These are phyloP conservation scores for Takifugu bimaculatus DNA, from an alignment of 2,113 vertebrate genomes.

Conservation along the genomic window DNA sequence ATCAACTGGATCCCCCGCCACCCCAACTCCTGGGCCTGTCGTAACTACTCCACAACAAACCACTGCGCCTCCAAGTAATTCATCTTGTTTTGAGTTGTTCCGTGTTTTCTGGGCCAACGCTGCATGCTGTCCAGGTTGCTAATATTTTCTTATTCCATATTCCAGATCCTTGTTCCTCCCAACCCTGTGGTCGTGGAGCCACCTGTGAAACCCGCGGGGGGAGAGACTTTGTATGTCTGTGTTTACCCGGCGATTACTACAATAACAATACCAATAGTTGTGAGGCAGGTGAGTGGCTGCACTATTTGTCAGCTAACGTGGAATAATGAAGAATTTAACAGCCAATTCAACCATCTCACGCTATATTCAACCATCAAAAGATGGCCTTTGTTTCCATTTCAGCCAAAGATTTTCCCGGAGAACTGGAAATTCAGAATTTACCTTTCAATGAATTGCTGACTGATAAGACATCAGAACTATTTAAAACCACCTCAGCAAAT, in stretches of 20 bases:
- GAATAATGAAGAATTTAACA: neutral
- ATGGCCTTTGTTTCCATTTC: slow-evolving; percentile 15
- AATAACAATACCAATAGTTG: accelerated
- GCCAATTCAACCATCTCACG: neutral
- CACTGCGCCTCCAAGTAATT: slow-evolving; percentile 6
- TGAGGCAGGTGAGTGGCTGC: slow-evolving; percentile 26
- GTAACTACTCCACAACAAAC: neutral
- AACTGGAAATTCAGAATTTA: accelerated
- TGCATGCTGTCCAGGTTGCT: too few relatives aligned
- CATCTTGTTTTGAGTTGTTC: too few relatives aligned
- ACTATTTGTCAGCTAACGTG: neutral
- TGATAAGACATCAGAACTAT: accelerated
- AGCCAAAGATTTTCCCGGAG: slow-evolving; percentile 61
- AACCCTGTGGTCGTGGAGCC: slow-evolving; percentile 41
- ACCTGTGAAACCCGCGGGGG: slow-evolving; percentile 38
- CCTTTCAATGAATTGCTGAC: accelerated
- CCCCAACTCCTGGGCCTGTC: accelerated
- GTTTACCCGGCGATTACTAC: slow-evolving; percentile 45
- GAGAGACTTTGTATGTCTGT: slow-evolving; percentile 32
- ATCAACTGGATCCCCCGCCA: accelerated
- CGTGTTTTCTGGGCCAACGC: too few relatives aligned
- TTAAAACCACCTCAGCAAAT: accelerated
- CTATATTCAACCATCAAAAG: neutral
- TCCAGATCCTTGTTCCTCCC: slow-evolving; percentile 28
- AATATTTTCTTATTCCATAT: neutral